A percentile compares a stretch with the other conserved stretches of the same genome.
Evolutionary conservation across 2,888 invertebrate genomes (phyloP).

Genomic region (Drosophila kambysellisi): DNA sequence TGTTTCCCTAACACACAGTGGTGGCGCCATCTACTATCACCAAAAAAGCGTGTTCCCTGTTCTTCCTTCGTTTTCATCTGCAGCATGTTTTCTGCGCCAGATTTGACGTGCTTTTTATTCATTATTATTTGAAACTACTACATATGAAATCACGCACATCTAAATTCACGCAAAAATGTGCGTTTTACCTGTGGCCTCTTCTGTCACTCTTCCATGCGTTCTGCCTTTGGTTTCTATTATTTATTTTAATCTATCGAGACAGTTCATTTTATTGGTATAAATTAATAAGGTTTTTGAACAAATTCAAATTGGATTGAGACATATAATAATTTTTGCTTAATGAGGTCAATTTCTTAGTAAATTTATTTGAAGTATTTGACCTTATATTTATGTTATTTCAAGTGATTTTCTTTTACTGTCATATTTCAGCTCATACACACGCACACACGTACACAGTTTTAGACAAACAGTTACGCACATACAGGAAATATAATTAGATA

Average conservation of each 20-base stretch:
- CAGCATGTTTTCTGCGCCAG: conserved; percentile 21
- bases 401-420: conserved; percentile 18
- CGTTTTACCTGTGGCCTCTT: conserved; percentile 1
- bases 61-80: not conserved
- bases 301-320: not conserved
- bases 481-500: conserved; percentile 10
- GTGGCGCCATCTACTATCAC: conserved; percentile 23
- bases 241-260: not conserved
- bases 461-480: conserved; percentile 1
- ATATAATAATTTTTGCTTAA: not conserved
- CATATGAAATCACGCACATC: conserved; percentile 2
- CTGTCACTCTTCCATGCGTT: not conserved
- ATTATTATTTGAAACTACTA: conserved; percentile 40
- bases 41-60: conserved; percentile 1
- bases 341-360: not conserved
- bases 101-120: conserved; percentile 15
- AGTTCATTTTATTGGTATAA: not conserved
- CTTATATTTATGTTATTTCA: conserved; percentile 3
- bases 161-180: conserved; percentile 2
- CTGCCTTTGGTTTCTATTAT: not conserved
- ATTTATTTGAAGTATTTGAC: not conserved
- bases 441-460: not conserved
- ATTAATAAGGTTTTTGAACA: not conserved
- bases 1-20: conserved; percentile 35
- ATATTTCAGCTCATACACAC: conserved; percentile 23